Evolutionary conservation across 2,113 vertebrate genomes (phyloP).

Genomic region (Dicentrarchus labrax): DNA sequence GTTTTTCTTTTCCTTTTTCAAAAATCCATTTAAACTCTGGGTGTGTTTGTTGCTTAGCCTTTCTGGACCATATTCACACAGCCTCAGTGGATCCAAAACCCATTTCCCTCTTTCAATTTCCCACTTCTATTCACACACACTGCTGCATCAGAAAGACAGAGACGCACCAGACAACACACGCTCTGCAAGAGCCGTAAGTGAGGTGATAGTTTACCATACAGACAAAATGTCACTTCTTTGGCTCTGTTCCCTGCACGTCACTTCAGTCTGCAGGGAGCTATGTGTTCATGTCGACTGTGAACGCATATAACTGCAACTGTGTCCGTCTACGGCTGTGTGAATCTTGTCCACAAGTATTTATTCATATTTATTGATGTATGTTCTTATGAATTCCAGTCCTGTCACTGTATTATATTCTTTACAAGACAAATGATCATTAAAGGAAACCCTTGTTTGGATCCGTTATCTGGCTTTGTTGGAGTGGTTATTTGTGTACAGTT

Average conservation of each 20-base stretch:
- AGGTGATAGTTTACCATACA: constrained; percentile 31
- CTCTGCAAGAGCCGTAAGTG: constrained; percentile 15
- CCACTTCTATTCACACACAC: constrained; percentile 16
- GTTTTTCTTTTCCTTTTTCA: constrained; percentile 54
- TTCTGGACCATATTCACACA: constrained; percentile 76
- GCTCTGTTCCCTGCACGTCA: constrained; percentile 23
- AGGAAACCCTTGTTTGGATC: constrained; percentile 83
- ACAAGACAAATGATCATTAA: constrained; percentile 85
- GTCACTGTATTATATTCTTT: constrained; percentile 86
- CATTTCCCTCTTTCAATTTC: constrained; percentile 6
- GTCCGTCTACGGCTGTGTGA: constrained; percentile 66
- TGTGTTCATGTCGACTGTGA: constrained; percentile 25
- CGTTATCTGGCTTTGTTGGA: constrained; percentile 45
- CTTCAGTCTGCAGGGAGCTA: constrained; percentile 5
- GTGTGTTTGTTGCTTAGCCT: constrained; percentile 84
- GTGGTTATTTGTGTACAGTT: constrained; percentile 49
- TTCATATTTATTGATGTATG: constrained; percentile 85
- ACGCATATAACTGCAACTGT: constrained; percentile 32
- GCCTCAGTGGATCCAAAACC: constrained; percentile 51
- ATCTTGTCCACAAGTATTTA: constrained; percentile 77
- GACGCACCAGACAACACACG: constrained; percentile 29
- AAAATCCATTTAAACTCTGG: constrained; percentile 76
- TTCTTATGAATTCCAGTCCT: constrained; percentile 84
- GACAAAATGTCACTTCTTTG: constrained; percentile 19
- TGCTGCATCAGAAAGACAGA: constrained; percentile 37